Evolutionary conservation across 2,113 vertebrate species (phyloP).

Genomic region (Morone saxatilis): DNA sequence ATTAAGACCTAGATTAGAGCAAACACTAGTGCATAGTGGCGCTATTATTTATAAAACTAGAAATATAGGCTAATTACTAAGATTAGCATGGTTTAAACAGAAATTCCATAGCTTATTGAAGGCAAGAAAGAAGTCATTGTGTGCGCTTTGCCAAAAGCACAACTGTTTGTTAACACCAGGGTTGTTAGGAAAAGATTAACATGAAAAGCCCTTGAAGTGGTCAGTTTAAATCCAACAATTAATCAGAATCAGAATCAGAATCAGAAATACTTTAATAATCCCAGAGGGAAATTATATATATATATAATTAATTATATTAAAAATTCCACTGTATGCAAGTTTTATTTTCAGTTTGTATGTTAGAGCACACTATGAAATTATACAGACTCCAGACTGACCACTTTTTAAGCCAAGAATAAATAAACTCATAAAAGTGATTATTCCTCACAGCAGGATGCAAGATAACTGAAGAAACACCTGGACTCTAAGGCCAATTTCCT

Average conservation of each 20-base stretch:
- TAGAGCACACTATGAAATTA: neutral
- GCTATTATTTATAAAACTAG: slow-evolving; percentile 6
- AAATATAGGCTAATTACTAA: neutral
- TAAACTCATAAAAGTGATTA: neutral
- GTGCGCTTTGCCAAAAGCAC: neutral
- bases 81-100: slow-evolving; percentile 41
- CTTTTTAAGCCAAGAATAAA: no score
- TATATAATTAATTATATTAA: no score
- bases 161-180: neutral
- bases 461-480: neutral
- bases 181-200: neutral
- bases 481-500: neutral
- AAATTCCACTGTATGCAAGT: neutral
- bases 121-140: slow-evolving; percentile 39
- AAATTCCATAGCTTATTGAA: slow-evolving; percentile 30
- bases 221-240: neutral
- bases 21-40: neutral
- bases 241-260: no score
- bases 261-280: no score
- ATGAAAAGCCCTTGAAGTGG: neutral
- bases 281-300: no score
- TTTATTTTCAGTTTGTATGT: neutral
- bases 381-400: no score
- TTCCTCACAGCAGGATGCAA: neutral
- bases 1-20: slow-evolving; percentile 4